Conservation (phyloP, 2,113 vertebrate genomes). For the Natator depressus region DNA sequence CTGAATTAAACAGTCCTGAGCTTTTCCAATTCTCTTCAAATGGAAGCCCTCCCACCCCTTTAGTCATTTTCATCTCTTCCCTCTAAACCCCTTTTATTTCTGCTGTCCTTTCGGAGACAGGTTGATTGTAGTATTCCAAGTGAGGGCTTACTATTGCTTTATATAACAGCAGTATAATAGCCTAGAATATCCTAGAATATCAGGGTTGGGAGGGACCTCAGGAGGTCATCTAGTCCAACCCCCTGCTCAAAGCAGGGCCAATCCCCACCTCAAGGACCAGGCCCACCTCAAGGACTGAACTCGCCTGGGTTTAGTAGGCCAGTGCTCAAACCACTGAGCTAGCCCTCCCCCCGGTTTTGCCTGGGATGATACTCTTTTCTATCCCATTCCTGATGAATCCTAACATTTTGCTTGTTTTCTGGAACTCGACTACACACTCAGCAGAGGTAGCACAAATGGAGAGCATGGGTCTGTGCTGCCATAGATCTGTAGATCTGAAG, state of each 20-base stretch:
- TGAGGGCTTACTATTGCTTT: neutral
- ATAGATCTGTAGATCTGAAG: neutral
- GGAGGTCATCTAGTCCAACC: too few relatives aligned
- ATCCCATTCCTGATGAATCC: neutral
- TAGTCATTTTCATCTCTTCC: neutral
- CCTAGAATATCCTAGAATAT: neutral
- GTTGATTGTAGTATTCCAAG: neutral
- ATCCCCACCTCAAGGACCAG: too few relatives aligned
- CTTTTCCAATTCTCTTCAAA: neutral
- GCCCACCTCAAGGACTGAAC: too few relatives aligned
- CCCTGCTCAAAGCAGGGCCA: too few relatives aligned
- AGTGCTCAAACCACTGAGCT: too few relatives aligned
- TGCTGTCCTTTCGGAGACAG: neutral
- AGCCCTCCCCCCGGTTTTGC: too few relatives aligned
- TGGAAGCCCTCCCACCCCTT: neutral
- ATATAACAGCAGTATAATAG: neutral
- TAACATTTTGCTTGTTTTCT: neutral
- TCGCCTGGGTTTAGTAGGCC: too few relatives aligned
- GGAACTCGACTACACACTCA: neutral
- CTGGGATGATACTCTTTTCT: neutral
- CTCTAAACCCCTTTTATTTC: neutral
- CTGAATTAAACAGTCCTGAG: neutral
- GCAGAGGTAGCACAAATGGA: neutral
- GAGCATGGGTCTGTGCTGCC: rapidly evolving
- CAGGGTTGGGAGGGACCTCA: too few relatives aligned